A percentile compares a stretch with the other conserved stretches of the same genome.
Evolutionary conservation across 2,888 invertebrate species (phyloP).

Genomic region (Eupithecia inturbata): DNA sequence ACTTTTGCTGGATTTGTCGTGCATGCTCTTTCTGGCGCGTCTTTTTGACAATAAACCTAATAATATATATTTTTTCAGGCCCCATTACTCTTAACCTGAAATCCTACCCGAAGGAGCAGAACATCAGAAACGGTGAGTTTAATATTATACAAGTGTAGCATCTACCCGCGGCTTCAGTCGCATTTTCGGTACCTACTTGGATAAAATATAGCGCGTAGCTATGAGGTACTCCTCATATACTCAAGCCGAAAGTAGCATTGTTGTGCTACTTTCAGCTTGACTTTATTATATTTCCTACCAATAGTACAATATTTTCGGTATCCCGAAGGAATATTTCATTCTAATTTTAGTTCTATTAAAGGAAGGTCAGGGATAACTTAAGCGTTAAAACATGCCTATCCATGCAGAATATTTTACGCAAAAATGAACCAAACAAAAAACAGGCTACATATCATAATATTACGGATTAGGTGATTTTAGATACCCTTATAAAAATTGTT

Average conservation of each 20-base stretch:
- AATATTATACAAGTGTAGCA: not conserved
- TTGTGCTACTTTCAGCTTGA: not conserved
- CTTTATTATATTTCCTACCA: not conserved
- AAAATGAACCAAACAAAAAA: not conserved
- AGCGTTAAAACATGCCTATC: no score
- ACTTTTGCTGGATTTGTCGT: not conserved
- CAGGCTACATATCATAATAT: not conserved
- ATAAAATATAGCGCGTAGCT: not conserved
- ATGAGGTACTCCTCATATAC: no score
- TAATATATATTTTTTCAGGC: constrained; percentile 48
- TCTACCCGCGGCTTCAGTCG: not conserved
- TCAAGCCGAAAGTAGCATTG: no score
- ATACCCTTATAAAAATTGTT: not conserved
- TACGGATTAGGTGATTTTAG: not conserved
- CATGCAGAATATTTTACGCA: not conserved
- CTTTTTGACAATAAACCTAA: not conserved
- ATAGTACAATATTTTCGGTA: no score
- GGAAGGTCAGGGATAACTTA: not conserved
- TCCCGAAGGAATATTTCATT: not conserved
- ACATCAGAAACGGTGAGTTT: constrained; percentile 93
- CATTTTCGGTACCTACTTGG: not conserved
- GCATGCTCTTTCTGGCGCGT: not conserved
- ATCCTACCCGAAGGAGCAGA: constrained; percentile 91
- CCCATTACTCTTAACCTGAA: constrained; percentile 85
- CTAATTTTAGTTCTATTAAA: not conserved